Evolutionary conservation across 2,797 vertebrate species (phyloP), one percentile per base, ranked within the genome.

Genomic region (Lutjanus argentimaculatus): DNA sequence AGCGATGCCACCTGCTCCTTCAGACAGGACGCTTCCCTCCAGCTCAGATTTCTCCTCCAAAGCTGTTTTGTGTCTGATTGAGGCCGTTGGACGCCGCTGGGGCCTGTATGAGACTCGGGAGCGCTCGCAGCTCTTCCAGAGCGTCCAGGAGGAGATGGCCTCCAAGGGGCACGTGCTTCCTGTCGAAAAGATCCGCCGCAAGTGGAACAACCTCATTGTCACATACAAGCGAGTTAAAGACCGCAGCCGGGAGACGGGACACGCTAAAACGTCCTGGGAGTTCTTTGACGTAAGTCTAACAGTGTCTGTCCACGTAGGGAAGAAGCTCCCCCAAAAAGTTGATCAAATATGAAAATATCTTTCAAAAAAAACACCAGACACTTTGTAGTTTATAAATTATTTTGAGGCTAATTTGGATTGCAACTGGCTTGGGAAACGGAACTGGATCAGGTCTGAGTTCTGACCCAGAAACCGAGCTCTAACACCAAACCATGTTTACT

Each of bases 131-230:
- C 95, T 96, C 85, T 96, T 96, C 87, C 95, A 96, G 82, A 95
- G 94, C 2, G 95, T 96, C 74, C 95, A 96, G 90, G 93, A 94
- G 79, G 95, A 96, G 82, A 91, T 96, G 91, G 95, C 95, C 49
- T 85, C 89, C 17, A 95, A 95, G 58, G 96, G 96, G 0, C 93
- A 96, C 65, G 15, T 91, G 9, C 91, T 95, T 70, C 95, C 95
- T 1, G 94, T 96, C 0, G 95, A 96, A 75, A 95, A 93, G 85
- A 96, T 96, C 77, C 92, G 95, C 15, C 94, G 95, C 79, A 96
- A 96, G 80, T 96, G 96, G 96, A 96, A 96, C 88, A 96, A 96
- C 83, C 95, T 96, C 14, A 96, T 96, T 12, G 95, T 96, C 61
- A 96, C 95, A 0, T 96, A 96, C 88, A 96, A 96, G 92, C 93